phyloP scores from a whole-genome alignment of 2,113 vertebrate species.

The Heterotis niloticus region DNA sequence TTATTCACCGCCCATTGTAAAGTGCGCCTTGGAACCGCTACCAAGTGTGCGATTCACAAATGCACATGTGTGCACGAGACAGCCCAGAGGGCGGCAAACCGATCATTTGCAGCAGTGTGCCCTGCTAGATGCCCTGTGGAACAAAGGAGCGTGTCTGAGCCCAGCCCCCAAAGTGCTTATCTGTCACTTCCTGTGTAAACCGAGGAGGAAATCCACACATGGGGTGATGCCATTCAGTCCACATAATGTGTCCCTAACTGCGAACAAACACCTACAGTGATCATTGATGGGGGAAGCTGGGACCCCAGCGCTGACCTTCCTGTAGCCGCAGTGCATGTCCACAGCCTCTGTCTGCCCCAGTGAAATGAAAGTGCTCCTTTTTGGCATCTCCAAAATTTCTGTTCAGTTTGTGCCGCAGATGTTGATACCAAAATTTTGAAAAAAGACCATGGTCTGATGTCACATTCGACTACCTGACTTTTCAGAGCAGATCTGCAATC shows the following conservation, averaged over 20 bases:
- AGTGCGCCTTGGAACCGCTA: conserved; percentile 30
- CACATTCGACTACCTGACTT: neutral
- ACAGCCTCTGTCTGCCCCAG: too few species aligned
- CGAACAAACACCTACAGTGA: too few species aligned
- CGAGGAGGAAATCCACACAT: conserved; percentile 24
- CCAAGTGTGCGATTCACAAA: neutral
- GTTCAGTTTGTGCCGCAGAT: too few species aligned
- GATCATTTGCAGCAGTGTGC: conserved; percentile 31
- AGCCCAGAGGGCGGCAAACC: conserved; percentile 14
- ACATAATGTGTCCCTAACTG: too few species aligned
- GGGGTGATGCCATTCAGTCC: conserved; percentile 13
- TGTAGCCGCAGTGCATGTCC: too few species aligned
- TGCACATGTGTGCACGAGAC: neutral
- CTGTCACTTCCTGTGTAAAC: conserved; percentile 25
- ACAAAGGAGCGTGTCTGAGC: conserved; percentile 20
- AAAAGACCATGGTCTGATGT: too few species aligned
- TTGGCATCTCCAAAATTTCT: too few species aligned
- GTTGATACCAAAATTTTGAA: too few species aligned
- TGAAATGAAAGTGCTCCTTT: too few species aligned
- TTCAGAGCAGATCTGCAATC: neutral
- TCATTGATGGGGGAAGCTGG: too few species aligned
- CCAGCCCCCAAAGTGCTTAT: conserved; percentile 19
- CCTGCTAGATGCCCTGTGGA: conserved; percentile 19
- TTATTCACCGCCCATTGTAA: conserved; percentile 39
- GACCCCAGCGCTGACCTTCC: too few species aligned